phyloP scores from a whole-genome alignment of 1,140 invertebrate species.

The Diabrotica undecimpunctata region DNA sequence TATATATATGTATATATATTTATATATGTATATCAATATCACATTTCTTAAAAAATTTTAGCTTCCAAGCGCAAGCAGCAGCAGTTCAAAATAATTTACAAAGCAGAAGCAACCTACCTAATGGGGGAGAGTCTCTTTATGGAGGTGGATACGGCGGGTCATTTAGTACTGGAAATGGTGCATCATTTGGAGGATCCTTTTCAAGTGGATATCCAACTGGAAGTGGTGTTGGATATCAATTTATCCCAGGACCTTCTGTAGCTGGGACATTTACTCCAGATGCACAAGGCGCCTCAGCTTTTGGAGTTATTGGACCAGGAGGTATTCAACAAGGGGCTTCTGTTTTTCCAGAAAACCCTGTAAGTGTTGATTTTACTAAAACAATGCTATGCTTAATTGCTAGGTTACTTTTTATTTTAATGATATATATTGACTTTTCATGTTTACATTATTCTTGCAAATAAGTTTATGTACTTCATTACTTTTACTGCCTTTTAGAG shows the following conservation, averaged over 20 bases:
- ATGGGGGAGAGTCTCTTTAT: background rate
- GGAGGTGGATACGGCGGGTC: constrained; percentile 7
- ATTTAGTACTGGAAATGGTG: background rate
- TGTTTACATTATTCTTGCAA: background rate
- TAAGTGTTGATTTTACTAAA: constrained; percentile 40
- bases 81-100: constrained; percentile 10
- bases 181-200: constrained; percentile 11
- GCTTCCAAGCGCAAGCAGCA: constrained; percentile 3
- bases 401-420: background rate
- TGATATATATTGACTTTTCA: background rate
- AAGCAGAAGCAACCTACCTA: background rate
- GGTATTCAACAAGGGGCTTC: constrained; percentile 54
- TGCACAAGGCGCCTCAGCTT: constrained; percentile 39
- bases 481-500: no score
- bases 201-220: background rate
- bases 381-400: background rate
- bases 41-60: background rate
- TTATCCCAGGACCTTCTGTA: constrained; percentile 10
- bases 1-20: no score
- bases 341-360: constrained; percentile 56
- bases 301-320: constrained; percentile 50
- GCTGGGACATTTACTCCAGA: constrained; percentile 13
- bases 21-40: no score
- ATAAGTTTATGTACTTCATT: no score
- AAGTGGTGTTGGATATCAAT: background rate